Percentiles rank a stretch among this genome's conserved stretches.
Conservation (phyloP, 2,888 invertebrate genomes). For the Tethea ocularis region DNA sequence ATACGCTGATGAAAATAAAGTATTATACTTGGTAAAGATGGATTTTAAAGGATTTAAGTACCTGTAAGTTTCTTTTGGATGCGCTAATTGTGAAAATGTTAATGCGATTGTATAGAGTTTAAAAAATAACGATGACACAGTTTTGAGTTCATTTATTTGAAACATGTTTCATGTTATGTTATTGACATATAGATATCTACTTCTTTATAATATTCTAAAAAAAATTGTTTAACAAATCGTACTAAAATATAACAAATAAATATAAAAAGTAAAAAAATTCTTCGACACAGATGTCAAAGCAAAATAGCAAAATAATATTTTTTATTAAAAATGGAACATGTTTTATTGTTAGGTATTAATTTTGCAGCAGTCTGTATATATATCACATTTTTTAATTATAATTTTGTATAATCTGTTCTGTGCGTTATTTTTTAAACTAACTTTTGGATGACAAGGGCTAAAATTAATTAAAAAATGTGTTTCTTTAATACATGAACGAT, state of each 20-base stretch:
- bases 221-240: too few species aligned
- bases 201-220: too few species aligned
- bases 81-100: constrained; percentile 1
- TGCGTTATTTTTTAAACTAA: constrained; percentile 3
- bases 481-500: background rate
- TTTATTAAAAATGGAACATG: background rate
- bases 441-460: background rate
- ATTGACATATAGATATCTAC: too few species aligned
- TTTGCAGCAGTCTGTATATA: background rate
- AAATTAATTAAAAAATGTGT: background rate
- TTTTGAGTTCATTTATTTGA: background rate
- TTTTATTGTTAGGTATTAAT: background rate
- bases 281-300: too few species aligned
- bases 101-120: background rate
- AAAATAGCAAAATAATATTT: too few species aligned
- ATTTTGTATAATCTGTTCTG: background rate
- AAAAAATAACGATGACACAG: background rate
- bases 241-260: too few species aligned
- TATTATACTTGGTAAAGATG: constrained; percentile 29
- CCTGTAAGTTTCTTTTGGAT: constrained; percentile 5
- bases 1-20: constrained; percentile 59
- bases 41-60: constrained; percentile 38
- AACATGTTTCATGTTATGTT: background rate
- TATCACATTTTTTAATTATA: background rate
- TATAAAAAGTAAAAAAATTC: too few species aligned